Base-by-base conservation (phyloP, 2,888 invertebrate genomes). In the Philereme transversata region DNA sequence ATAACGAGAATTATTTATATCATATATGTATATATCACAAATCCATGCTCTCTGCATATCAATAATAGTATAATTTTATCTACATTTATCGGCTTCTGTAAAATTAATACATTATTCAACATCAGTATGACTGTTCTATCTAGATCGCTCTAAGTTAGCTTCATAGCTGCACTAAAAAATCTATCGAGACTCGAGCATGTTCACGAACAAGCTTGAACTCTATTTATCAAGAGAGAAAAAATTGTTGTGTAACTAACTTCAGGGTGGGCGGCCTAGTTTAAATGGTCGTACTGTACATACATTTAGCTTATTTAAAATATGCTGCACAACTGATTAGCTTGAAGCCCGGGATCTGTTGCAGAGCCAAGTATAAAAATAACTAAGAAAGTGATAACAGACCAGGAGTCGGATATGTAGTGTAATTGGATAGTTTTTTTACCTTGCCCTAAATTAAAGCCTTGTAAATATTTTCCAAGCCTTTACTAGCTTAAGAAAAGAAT, bases 391-490 rank as follows among this genome's bases (percentile, higher is more conserved):
- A 88, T 84, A 84, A 40, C 35, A 81, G 86, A 88, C 82, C 81
- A 80, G 76, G 80, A 84, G 82, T 86, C 74, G 80, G 79, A 81
- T 80, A 76, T 80, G 73, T 84, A 85, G 79, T 78, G 73, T 85
- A 81, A 83, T 84, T 87, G 85, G 84, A 86, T 88, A 86, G 87
- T 91, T 89, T 89, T 47, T 90, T 86, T 90, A 90, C 90, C 90
- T 90, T 90, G 90, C 90, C 90, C 86, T 84, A 79, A 86, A 87
- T 88, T 62, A 79, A 89, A 88, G 89, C 90, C 90, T 86, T 92
- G 91, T 92, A 92, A 87, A 92, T 92, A 91, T 83, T 85, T 87
- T 88, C 83, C 84, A 88, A 88, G 91, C 91, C 90, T 92, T 90
- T 90, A 89, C 79, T 87, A 89, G 82, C 75, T 57, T 91, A 91